Percentiles rank a stretch among this genome's conserved stretches.
These are phyloP conservation scores for Ascaphus truei DNA, from an alignment of 2,113 vertebrate species.

Conservation along the genomic window DNA sequence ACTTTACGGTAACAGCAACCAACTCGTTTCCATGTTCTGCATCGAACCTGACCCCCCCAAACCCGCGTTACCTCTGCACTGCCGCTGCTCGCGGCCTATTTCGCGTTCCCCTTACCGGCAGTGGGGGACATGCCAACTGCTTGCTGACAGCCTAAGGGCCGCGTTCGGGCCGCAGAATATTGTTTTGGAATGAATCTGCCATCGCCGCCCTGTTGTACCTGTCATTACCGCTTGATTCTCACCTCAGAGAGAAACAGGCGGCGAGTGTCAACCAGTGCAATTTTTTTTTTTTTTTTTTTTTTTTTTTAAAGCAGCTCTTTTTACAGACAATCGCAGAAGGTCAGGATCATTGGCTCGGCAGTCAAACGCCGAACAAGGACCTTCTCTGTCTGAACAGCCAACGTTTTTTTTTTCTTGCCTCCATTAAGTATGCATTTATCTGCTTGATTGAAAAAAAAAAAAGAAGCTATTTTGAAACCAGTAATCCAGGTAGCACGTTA, in stretches of 20 bases:
- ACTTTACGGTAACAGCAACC: too few relatives aligned
- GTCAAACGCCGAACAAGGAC: neutral
- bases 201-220: conserved; percentile 41
- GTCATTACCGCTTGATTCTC: conserved; percentile 38
- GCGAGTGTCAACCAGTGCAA: conserved; percentile 22
- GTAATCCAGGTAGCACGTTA: neutral
- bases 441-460: conserved; percentile 12
- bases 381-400: conserved; percentile 2
- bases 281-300: conserved; percentile 20
- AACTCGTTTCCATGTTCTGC: too few relatives aligned
- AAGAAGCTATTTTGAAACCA: conserved; percentile 26
- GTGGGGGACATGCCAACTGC: conserved; percentile 44
- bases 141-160: conserved; percentile 44
- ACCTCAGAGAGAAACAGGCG: conserved; percentile 4
- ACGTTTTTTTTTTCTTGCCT: neutral
- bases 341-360: neutral
- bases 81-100: neutral
- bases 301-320: conserved; percentile 16
- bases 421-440: conserved; percentile 10
- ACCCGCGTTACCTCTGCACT: neutral
- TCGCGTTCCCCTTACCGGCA: neutral
- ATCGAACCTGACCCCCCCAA: too few relatives aligned
- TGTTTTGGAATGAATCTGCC: conserved; percentile 48
- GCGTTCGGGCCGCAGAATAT: conserved; percentile 35
- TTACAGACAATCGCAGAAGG: neutral